Evolutionary conservation across 2,888 invertebrate species (phyloP).

Genomic region (Tipula vernalis): DNA sequence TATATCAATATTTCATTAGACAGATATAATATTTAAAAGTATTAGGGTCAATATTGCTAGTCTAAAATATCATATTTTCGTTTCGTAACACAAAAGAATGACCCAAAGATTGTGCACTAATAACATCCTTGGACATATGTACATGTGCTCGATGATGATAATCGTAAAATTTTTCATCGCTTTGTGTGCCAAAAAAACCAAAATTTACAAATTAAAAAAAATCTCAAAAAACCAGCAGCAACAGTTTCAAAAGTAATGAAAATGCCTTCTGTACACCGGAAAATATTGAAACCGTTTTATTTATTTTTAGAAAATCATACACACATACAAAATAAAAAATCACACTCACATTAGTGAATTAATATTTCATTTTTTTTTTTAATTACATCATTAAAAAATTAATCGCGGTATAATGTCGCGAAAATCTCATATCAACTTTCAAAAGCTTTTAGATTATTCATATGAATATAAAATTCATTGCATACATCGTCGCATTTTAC

Average conservation of each 20-base stretch:
- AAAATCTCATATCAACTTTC: not conserved
- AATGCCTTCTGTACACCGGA: not conserved
- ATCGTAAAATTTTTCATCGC: not conserved
- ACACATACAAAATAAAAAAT: not conserved
- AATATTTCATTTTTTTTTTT: not conserved
- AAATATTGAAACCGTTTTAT: not conserved
- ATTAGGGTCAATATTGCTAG: too few relatives aligned
- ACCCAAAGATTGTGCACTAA: not conserved
- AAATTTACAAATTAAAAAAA: not conserved
- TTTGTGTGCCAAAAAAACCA: not conserved
- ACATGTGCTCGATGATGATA: not conserved
- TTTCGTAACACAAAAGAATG: too few relatives aligned
- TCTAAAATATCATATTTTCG: too few relatives aligned
- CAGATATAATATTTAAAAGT: not conserved
- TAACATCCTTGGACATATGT: not conserved
- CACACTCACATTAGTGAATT: not conserved
- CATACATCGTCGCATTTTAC: not conserved
- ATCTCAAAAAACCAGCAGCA: not conserved
- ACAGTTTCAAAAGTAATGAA: not conserved
- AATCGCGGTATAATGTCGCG: not conserved
- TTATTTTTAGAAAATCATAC: not conserved
- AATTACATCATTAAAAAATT: not conserved
- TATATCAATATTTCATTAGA: not conserved
- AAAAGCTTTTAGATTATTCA: not conserved
- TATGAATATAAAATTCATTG: not conserved